A percentile compares a stretch with the other conserved stretches of the same genome.
Conservation (phyloP, 1,140 invertebrate species). For the Macrotrachela quadricornifera region DNA sequence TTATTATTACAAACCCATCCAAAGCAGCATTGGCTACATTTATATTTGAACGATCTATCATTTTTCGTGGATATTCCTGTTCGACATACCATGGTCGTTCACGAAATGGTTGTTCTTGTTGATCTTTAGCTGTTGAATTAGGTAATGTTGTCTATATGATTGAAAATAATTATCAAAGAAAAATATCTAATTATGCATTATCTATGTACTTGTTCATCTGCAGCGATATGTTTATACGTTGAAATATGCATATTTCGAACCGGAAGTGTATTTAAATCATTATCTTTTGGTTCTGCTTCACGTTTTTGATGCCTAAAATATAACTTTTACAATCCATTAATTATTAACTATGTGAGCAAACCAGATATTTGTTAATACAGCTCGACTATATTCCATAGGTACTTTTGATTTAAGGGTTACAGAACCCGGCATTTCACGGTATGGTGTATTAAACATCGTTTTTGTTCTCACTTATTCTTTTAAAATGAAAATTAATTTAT, state of each 20-base stretch:
- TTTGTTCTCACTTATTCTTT: too few species aligned
- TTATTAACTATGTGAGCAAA: background rate
- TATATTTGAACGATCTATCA: background rate
- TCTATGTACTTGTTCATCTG: background rate
- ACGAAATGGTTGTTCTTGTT: background rate
- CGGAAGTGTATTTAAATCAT: background rate
- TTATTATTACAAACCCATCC: background rate
- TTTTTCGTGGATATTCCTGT: constrained; percentile 4
- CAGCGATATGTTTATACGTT: background rate
- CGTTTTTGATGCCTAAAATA: constrained; percentile 3
- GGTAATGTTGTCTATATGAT: background rate
- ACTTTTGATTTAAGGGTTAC: background rate
- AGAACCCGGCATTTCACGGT: background rate
- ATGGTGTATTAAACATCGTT: too few species aligned
- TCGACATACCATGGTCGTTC: background rate
- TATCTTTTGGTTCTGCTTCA: constrained; percentile 3
- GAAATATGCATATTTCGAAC: constrained; percentile 4
- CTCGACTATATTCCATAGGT: constrained; percentile 6
- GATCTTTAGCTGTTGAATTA: background rate
- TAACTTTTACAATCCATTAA: background rate
- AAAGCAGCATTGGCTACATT: background rate
- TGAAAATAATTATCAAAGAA: background rate
- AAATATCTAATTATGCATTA: background rate
- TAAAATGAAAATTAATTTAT: too few species aligned
- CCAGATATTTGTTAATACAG: constrained; percentile 6